Percentiles rank a stretch among this genome's conserved stretches.
Evolutionary conservation across 1,140 invertebrate genomes (phyloP).

Genomic region (Leptoteleia sp.): DNA sequence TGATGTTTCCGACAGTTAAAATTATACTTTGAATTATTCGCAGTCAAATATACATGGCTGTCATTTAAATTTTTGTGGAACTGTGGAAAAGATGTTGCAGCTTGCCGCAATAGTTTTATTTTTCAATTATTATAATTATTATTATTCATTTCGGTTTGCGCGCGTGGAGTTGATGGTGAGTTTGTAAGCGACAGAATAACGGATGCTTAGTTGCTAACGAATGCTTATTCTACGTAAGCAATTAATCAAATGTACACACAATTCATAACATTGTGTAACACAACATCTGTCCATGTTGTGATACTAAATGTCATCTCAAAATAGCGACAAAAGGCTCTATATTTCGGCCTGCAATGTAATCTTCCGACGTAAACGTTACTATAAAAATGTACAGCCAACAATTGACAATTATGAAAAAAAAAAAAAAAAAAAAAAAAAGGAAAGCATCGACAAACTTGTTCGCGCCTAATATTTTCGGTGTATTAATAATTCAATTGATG

Average conservation of each 20-base stretch:
- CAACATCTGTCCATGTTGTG: conserved; percentile 73
- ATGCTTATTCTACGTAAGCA: conserved; percentile 70
- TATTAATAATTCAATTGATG: conserved; percentile 10
- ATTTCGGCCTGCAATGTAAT: conserved; percentile 54
- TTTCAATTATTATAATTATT: conserved; percentile 34
- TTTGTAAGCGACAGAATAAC: conserved; percentile 77
- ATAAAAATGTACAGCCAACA: conserved; percentile 20
- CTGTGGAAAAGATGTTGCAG: too few relatives aligned
- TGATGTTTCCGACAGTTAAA: too few relatives aligned
- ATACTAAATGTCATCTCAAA: conserved; percentile 73
- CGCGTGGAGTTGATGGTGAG: conserved; percentile 65
- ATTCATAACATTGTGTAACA: conserved; percentile 75
- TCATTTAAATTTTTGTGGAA: too few relatives aligned
- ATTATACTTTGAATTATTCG: too few relatives aligned
- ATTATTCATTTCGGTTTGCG: conserved; percentile 52
- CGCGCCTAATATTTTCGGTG: not conserved
- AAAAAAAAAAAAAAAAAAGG: too few relatives aligned
- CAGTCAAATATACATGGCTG: too few relatives aligned
- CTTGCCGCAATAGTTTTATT: too few relatives aligned
- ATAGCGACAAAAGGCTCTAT: conserved; percentile 69
- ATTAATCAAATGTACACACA: conserved; percentile 77
- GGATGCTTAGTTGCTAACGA: conserved; percentile 70
- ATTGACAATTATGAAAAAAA: too few relatives aligned
- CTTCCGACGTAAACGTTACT: conserved; percentile 28
- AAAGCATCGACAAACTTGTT: not conserved